These are phyloP conservation scores for Leptoteleia sp. DNA, from an alignment of 1,140 invertebrate genomes.

Conservation along the genomic window DNA sequence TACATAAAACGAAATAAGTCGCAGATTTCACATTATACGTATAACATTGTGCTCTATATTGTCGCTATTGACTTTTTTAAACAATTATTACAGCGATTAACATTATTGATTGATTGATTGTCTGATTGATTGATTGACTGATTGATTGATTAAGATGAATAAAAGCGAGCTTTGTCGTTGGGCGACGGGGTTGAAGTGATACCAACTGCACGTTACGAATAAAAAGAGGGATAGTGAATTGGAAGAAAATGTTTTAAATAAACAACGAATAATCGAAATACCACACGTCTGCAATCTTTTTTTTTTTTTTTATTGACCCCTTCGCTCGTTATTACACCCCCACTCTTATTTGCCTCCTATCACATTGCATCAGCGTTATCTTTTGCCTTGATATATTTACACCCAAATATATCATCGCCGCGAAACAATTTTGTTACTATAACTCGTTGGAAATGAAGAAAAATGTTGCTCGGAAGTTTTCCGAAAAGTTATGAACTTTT, in stretches of 20 bases:
- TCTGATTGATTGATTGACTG: slow-evolving; percentile 43
- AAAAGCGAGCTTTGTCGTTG: slow-evolving; percentile 66
- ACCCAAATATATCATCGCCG: neutral
- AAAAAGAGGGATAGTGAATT: slow-evolving; percentile 39
- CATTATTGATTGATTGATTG: slow-evolving; percentile 62
- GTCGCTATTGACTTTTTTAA: slow-evolving; percentile 67
- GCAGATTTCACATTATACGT: slow-evolving; percentile 66
- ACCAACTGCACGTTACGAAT: slow-evolving; percentile 57
- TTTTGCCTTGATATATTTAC: neutral
- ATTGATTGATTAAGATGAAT: slow-evolving; percentile 54
- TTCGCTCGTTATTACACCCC: no score
- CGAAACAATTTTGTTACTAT: slow-evolving; percentile 6
- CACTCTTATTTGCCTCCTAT: neutral
- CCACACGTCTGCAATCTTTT: slow-evolving; percentile 67
- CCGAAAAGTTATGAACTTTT: slow-evolving; percentile 26
- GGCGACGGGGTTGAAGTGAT: slow-evolving; percentile 54
- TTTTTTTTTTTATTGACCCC: neutral
- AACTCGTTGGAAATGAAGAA: no score
- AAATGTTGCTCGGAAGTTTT: no score
- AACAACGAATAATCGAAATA: slow-evolving; percentile 78
- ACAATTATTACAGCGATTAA: slow-evolving; percentile 67
- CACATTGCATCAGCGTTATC: neutral
- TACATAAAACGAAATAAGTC: slow-evolving; percentile 67
- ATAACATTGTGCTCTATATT: slow-evolving; percentile 67
- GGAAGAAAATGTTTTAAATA: slow-evolving; percentile 76